Evolutionary conservation across 2,113 vertebrate species (phyloP).

Genomic region (Tympanuchus pallidicinctus): DNA sequence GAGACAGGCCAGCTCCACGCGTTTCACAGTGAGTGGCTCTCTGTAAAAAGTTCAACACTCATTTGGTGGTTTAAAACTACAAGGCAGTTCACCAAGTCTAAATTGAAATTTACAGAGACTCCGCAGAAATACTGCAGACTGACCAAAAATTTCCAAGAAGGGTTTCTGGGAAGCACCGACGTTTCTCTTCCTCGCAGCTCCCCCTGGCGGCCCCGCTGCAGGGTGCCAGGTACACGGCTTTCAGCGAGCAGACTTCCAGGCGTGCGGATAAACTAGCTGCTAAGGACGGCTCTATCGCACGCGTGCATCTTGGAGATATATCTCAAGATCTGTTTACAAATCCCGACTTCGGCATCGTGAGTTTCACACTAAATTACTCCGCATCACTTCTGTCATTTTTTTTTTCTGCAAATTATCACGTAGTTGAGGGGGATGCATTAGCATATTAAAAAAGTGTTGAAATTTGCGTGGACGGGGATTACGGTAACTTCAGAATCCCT

Average conservation of each 20-base stretch:
- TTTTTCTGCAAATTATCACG: neutral
- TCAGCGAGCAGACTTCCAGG: neutral
- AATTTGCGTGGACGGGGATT: neutral
- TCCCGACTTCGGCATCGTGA: neutral
- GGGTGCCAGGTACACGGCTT: neutral
- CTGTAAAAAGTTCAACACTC: neutral
- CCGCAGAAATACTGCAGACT: neutral
- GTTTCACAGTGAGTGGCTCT: accelerated
- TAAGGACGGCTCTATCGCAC: neutral
- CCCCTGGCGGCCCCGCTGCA: neutral
- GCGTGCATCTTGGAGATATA: neutral
- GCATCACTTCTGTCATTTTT: neutral
- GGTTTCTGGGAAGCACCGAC: neutral
- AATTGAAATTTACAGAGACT: neutral
- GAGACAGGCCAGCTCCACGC: accelerated
- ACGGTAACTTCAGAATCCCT: neutral
- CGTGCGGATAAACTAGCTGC: neutral
- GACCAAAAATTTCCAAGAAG: neutral
- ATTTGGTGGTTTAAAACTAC: neutral
- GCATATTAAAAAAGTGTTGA: neutral
- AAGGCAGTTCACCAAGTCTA: accelerated
- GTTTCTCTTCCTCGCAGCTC: neutral
- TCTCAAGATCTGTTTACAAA: neutral
- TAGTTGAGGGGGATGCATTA: neutral
- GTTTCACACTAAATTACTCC: neutral